Conservation (phyloP, 2,113 vertebrate genomes). For the Addax nasomaculatus region DNA sequence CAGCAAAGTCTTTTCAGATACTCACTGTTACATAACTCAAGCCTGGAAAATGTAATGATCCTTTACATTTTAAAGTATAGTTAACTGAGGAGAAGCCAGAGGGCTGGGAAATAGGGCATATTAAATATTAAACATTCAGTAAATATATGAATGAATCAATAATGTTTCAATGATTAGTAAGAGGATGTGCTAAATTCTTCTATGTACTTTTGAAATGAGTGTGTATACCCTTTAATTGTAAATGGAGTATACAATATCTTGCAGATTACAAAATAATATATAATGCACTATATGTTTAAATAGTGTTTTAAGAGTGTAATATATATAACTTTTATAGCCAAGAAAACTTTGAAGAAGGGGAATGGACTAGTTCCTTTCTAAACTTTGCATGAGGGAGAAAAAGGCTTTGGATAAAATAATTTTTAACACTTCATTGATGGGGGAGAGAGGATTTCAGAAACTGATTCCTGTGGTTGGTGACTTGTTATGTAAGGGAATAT, state of each 20-base stretch:
- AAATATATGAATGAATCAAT: neutral
- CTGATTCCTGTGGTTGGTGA: neutral
- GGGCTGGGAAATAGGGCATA: neutral
- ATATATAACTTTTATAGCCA: neutral
- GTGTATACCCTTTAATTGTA: neutral
- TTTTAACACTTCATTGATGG: neutral
- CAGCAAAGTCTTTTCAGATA: neutral
- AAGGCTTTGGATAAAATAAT: neutral
- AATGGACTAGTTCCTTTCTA: neutral
- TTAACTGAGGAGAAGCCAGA: neutral
- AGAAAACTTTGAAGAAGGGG: neutral
- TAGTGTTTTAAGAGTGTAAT: neutral
- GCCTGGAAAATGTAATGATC: neutral
- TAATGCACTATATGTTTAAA: neutral
- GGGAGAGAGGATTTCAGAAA: neutral
- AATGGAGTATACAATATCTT: neutral
- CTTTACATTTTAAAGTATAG: neutral
- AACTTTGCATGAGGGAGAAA: neutral
- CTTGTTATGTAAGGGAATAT: neutral
- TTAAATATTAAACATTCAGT: neutral
- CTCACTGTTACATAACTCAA: neutral
- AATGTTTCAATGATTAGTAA: neutral
- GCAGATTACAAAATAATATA: neutral
- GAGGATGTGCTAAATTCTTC: neutral
- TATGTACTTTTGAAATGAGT: neutral